phyloP scores from a whole-genome alignment of 2,797 vertebrate genomes.

The Microctenopoma stevenorrisi region DNA sequence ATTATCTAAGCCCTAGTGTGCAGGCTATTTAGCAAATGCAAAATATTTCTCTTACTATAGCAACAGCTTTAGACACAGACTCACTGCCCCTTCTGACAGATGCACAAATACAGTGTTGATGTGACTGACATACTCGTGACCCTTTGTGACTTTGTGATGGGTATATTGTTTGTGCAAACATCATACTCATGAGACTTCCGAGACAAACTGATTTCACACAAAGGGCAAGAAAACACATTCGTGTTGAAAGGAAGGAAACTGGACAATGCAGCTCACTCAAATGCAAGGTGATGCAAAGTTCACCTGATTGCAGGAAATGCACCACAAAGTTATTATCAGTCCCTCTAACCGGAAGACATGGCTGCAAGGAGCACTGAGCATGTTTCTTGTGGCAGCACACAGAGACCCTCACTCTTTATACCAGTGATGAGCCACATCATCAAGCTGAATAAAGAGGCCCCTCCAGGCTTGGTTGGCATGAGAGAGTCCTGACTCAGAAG shows the following conservation, averaged over 20 bases:
- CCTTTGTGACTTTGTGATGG: conserved; percentile 19
- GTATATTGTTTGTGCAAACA: conserved; percentile 18
- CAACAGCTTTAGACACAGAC: neutral
- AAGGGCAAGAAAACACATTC: conserved; percentile 18
- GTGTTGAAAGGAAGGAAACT: conserved; percentile 12
- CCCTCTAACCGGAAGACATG: conserved; percentile 20
- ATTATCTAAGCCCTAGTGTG: neutral
- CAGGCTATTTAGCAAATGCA: neutral
- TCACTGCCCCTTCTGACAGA: neutral
- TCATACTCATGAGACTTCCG: conserved; percentile 15
- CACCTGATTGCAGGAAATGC: conserved; percentile 17
- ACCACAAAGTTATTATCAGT: neutral
- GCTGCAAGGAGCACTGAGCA: conserved; percentile 27
- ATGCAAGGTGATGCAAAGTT: conserved; percentile 5
- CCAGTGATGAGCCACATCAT: conserved; percentile 57
- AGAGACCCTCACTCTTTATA: conserved; percentile 43
- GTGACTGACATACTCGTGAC: conserved; percentile 30
- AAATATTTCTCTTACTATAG: neutral
- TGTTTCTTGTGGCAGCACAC: conserved; percentile 49
- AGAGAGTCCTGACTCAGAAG: conserved; percentile 56
- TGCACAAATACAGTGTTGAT: conserved; percentile 10
- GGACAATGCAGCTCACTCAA: neutral
- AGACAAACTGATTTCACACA: conserved; percentile 50
- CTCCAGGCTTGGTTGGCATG: conserved; percentile 39
- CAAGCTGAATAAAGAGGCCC: conserved; percentile 47